Conservation (phyloP, 2,113 vertebrate genomes). For the Hymenochirus boettgeri region DNA sequence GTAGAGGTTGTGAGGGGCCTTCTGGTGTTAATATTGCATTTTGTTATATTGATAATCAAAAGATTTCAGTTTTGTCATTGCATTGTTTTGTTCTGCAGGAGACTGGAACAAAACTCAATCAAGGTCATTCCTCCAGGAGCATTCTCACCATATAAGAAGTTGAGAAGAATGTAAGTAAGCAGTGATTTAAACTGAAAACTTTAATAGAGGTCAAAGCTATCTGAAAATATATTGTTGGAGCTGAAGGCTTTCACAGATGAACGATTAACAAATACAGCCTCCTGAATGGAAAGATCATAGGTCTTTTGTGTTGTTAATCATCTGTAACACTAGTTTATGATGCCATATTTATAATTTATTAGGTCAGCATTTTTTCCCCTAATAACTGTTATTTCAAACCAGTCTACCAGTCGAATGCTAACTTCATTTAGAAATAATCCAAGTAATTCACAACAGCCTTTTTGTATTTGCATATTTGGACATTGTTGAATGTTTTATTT, state of each 20-base stretch:
- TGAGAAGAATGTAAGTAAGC: constrained; percentile 89
- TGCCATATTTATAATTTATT: not conserved
- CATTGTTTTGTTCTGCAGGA: constrained; percentile 67
- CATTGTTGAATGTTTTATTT: too few species aligned
- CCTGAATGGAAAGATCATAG: not conserved
- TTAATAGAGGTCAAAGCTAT: constrained; percentile 19
- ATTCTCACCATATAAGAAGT: constrained; percentile 94
- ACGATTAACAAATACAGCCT: constrained; percentile 31
- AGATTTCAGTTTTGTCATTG: too few species aligned
- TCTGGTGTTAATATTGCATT: too few species aligned
- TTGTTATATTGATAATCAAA: too few species aligned
- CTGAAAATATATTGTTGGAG: constrained; percentile 29
- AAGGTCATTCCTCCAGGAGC: constrained; percentile 93
- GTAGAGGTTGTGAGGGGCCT: too few species aligned
- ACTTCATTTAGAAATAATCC: too few species aligned
- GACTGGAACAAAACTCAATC: constrained; percentile 96
- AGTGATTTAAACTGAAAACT: constrained; percentile 34
- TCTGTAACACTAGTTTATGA: constrained; percentile 19
- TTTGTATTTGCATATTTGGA: too few species aligned
- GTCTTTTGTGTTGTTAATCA: constrained; percentile 27
- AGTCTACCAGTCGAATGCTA: too few species aligned
- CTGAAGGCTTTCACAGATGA: constrained; percentile 42
- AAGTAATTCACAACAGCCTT: too few species aligned
- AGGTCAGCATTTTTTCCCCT: not conserved
- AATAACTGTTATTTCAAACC: not conserved